Base-by-base conservation (phyloP, 1,140 invertebrate genomes). In the Aphidius ervi region DNA sequence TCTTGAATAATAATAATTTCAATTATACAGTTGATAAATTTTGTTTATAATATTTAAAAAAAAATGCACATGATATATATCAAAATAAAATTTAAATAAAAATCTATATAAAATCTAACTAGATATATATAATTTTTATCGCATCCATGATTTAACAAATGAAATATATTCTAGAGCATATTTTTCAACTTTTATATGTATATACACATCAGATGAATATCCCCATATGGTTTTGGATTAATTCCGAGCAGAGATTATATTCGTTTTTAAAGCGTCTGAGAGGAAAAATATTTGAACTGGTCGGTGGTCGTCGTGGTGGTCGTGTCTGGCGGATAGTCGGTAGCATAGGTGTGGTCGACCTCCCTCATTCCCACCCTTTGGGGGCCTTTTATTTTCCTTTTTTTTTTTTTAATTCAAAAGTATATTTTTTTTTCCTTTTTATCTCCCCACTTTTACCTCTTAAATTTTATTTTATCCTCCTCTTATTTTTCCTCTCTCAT, bases 291-390 rank as follows among this genome's bases (percentile, higher is more conserved):
- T 54, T 47, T 56, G 9, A 46, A 49, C 50, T 46, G 45, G 52
- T 60, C 46, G 59, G 45, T 61, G 46, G 67, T 64, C 67, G 65
- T 63, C 69, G 67, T 65, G 66, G 69, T 70, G 73, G 73, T 75
- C 73, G 74, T 68, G 69, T 69, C 68, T 64, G 54, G 62, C 56
- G 64, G 67, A 56, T 68, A 72, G 68, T 70, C 70, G 67, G 69
- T 70, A 70, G 72, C 73, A 72, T 77, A 77, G 75, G 72, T 77
- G 75, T 77, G 73, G 74, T 73, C 70, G 67, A 52, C 42, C 56
- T 60, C 56, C 60, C 61, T 31, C 31, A 46, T 59, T 49, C 46
- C 53, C 58, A 49, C 53, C 50, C 57, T 53, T 43, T 47, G 41
- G 49, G 10, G 23, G 49, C 43, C 42, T 53, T 9, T 37, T 41